phyloP scores from a whole-genome alignment of 2,888 invertebrate genomes.

The Brachycybe producta region DNA sequence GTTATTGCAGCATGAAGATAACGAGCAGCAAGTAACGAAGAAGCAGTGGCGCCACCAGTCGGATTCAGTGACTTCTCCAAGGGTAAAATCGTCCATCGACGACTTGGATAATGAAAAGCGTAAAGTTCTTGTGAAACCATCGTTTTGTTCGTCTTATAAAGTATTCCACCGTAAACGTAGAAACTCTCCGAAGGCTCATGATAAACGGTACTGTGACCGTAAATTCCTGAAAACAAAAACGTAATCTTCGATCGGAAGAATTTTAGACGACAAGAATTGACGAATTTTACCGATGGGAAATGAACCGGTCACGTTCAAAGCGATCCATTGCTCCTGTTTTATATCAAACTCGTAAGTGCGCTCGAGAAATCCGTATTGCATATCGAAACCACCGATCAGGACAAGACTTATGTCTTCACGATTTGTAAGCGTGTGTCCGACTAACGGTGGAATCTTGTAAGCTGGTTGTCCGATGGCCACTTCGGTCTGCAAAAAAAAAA shows the following conservation, averaged over 20 bases:
- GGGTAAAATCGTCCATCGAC: constrained; percentile 66
- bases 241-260: too few relatives aligned
- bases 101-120: constrained; percentile 59
- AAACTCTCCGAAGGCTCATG: constrained; percentile 65
- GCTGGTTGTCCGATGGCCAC: too few relatives aligned
- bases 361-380: constrained; percentile 58
- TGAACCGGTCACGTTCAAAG: constrained; percentile 53
- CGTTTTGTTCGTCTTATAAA: constrained; percentile 57
- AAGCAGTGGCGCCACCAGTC: constrained; percentile 31
- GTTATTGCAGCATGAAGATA: constrained; percentile 80
- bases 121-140: constrained; percentile 61
- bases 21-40: constrained; percentile 52
- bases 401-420: constrained; percentile 53
- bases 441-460: constrained; percentile 44
- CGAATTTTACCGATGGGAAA: constrained; percentile 50
- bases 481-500: neutral
- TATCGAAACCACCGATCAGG: constrained; percentile 66
- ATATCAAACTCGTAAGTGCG: constrained; percentile 49
- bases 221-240: constrained; percentile 41
- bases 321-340: constrained; percentile 57
- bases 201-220: constrained; percentile 80
- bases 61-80: constrained; percentile 37
- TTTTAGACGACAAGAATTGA: neutral
- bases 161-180: constrained; percentile 79
- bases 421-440: constrained; percentile 78